phyloP scores from a whole-genome alignment of 2,797 vertebrate genomes.

The Coccyzus lansbergi region DNA sequence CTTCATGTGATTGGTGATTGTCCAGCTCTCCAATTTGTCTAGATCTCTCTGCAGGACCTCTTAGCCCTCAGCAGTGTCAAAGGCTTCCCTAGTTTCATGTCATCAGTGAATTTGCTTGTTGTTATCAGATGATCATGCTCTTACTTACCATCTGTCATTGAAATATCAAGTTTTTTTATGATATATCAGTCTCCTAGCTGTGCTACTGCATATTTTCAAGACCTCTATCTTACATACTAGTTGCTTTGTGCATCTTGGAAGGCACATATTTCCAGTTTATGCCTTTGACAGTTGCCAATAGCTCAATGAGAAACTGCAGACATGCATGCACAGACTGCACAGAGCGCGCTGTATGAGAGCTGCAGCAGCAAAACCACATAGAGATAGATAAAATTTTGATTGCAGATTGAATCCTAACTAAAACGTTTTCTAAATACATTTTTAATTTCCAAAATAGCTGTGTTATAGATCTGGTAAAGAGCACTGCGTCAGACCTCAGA shows the following conservation, averaged over 20 bases:
- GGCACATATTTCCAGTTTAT: neutral
- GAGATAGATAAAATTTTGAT: neutral
- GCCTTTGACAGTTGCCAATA: neutral
- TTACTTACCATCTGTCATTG: neutral
- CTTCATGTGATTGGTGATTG: too few relatives aligned
- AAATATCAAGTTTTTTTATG: neutral
- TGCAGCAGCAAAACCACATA: neutral
- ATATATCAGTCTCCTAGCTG: neutral
- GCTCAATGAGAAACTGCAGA: neutral
- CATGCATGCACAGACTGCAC: neutral
- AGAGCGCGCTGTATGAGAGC: neutral
- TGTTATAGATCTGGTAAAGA: neutral
- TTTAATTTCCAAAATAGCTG: neutral
- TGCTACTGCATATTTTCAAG: neutral
- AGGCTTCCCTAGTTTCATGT: too few relatives aligned
- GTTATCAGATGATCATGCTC: neutral
- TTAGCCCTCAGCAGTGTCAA: too few relatives aligned
- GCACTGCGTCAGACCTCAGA: neutral
- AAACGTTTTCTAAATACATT: neutral
- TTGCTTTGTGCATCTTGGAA: neutral
- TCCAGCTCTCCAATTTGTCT: too few relatives aligned
- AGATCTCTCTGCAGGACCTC: too few relatives aligned
- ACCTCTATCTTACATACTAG: neutral
- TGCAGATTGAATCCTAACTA: neutral
- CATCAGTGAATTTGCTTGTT: neutral